Evolutionary conservation across 2,797 vertebrate genomes (phyloP).

Genomic region (Manis crassicaudata): DNA sequence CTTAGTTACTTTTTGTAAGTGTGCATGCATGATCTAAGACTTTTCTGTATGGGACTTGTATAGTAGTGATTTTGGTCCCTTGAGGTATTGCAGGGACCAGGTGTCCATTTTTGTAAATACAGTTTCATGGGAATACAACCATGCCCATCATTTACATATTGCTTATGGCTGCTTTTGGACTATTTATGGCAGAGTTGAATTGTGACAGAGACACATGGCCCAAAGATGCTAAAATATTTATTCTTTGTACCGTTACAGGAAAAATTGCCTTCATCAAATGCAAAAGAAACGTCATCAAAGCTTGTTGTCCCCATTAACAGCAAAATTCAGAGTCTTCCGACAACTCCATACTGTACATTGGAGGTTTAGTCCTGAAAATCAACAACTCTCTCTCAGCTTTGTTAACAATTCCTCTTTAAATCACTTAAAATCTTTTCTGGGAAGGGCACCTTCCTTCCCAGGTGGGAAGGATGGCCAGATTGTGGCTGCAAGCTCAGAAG

Average conservation of each 20-base stretch:
- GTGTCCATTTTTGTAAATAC: not conserved
- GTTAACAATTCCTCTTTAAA: not conserved
- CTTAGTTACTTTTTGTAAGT: not conserved
- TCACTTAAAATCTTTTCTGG: slow-evolving; percentile 28
- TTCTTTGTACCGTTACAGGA: not conserved
- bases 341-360: not conserved
- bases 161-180: not conserved
- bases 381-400: not conserved
- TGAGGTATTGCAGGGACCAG: not conserved
- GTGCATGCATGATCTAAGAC: not conserved
- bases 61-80: not conserved
- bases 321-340: not conserved
- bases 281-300: not conserved
- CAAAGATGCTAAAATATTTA: slow-evolving; percentile 40
- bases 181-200: not conserved
- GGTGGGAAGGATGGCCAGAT: not conserved
- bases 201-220: not conserved
- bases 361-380: not conserved
- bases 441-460: not conserved
- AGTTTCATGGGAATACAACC: not conserved
- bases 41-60: not conserved
- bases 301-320: not conserved
- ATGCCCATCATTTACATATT: not conserved
- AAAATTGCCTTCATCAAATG: not conserved
- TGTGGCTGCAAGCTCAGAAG: not conserved